Conservation (phyloP, 1,140 invertebrate genomes). For the Steinernema khuongi region DNA sequence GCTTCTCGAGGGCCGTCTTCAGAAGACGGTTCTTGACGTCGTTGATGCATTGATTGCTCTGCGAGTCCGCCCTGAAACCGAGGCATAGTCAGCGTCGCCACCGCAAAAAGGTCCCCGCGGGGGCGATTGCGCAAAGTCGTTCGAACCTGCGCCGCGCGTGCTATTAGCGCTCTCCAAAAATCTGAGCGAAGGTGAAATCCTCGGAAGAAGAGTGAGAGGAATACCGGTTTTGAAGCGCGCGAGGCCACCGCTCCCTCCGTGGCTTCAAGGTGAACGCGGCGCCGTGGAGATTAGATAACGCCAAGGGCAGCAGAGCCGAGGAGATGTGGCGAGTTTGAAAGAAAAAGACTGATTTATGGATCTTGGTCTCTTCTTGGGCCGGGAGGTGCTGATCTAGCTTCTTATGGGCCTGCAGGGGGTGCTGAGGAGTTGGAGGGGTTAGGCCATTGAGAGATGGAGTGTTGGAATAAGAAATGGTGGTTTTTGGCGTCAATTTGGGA, state of each 20-base stretch:
- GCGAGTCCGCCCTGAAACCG: constrained; percentile 25
- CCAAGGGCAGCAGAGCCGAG: neutral
- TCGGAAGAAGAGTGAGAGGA: constrained; percentile 20
- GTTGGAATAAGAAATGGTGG: no score
- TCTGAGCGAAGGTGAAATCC: constrained; percentile 14
- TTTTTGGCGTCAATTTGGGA: no score
- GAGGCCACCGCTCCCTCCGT: neutral
- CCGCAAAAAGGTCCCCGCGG: constrained; percentile 16
- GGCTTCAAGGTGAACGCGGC: constrained; percentile 5
- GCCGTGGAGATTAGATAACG: constrained; percentile 4
- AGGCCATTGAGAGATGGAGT: no score
- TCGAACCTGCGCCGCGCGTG: neutral
- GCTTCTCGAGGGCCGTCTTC: constrained; percentile 35
- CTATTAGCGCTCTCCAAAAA: constrained; percentile 18
- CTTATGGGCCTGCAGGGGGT: no score
- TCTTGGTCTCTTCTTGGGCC: no score
- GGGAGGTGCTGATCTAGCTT: no score
- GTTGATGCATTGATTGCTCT: constrained; percentile 32
- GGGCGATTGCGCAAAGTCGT: constrained; percentile 2
- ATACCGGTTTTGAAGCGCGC: constrained; percentile 10
- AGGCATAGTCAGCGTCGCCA: neutral
- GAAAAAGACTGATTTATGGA: no score
- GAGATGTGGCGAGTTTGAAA: no score
- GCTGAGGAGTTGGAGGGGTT: no score
- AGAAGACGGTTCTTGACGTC: constrained; percentile 34